A percentile compares a stretch with the other conserved stretches of the same genome.
Evolutionary conservation across 2,888 invertebrate species (phyloP).

Genomic region (Empis stercorea): DNA sequence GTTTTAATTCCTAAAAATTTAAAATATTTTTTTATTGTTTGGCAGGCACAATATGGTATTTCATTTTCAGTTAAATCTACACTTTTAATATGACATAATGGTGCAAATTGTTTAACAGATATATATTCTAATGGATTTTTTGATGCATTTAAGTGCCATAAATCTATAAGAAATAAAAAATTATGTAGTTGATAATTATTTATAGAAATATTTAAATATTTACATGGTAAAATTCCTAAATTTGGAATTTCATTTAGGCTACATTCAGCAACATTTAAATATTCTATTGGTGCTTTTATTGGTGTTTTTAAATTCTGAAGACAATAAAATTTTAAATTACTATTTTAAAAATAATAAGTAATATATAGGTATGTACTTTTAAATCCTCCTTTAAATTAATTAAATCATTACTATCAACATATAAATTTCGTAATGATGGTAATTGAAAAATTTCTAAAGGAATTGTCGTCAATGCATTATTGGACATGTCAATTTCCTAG

Average conservation of each 20-base stretch:
- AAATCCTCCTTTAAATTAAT: constrained; percentile 24
- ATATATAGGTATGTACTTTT: constrained; percentile 17
- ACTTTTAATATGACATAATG: constrained; percentile 46
- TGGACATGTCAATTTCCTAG: constrained; percentile 36
- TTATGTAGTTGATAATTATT: background rate
- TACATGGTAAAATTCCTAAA: constrained; percentile 44
- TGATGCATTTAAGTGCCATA: constrained; percentile 49
- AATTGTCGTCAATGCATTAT: constrained; percentile 31
- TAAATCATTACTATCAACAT: constrained; percentile 38
- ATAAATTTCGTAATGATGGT: constrained; percentile 47
- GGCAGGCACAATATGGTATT: constrained; percentile 26
- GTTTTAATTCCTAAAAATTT: constrained; percentile 22
- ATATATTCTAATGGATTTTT: constrained; percentile 39
- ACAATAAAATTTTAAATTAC: constrained; percentile 10
- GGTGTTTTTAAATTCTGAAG: constrained; percentile 35
- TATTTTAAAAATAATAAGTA: constrained; percentile 22
- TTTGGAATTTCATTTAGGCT: constrained; percentile 44
- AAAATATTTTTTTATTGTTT: constrained; percentile 27
- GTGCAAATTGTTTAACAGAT: constrained; percentile 41
- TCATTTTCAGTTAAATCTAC: constrained; percentile 39
- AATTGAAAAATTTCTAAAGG: constrained; percentile 39
- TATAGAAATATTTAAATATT: constrained; percentile 6
- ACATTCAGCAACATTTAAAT: constrained; percentile 48
- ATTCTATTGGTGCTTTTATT: constrained; percentile 43
- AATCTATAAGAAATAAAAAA: constrained; percentile 22